phyloP scores from a whole-genome alignment of 1,140 invertebrate species.

The Microplitis demolitor region DNA sequence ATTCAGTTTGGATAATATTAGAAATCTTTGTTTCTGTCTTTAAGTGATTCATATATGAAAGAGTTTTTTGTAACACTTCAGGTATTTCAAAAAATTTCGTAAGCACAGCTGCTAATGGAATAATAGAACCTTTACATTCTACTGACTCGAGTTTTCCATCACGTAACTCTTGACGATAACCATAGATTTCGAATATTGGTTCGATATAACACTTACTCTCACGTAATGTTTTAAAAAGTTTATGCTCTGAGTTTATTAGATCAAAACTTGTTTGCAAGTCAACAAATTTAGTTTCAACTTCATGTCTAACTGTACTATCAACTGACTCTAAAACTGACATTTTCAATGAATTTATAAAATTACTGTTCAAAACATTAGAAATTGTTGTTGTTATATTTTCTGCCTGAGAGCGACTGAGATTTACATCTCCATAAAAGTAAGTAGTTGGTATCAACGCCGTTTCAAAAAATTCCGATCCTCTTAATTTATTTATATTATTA shows the following conservation, averaged over 20 bases:
- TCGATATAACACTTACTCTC: background rate
- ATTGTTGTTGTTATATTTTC: background rate
- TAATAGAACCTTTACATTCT: background rate
- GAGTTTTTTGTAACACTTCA: background rate
- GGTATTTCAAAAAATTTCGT: background rate
- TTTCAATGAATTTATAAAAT: background rate
- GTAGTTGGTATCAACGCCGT: background rate
- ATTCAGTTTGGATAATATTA: constrained; percentile 19
- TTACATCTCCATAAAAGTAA: background rate
- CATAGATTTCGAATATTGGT: background rate
- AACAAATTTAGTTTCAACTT: background rate
- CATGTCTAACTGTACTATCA: background rate
- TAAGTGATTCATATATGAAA: background rate
- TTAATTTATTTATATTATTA: background rate
- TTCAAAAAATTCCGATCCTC: background rate
- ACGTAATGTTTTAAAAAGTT: background rate
- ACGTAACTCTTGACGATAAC: background rate
- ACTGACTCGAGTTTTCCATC: background rate
- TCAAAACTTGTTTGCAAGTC: background rate
- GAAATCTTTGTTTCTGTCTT: background rate
- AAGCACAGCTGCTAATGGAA: background rate
- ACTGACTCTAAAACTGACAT: background rate
- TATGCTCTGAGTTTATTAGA: background rate
- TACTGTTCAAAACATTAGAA: background rate
- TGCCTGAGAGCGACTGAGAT: background rate